Evolutionary conservation across 2,113 vertebrate species (phyloP).

Genomic region (Argyrosomus japonicus): DNA sequence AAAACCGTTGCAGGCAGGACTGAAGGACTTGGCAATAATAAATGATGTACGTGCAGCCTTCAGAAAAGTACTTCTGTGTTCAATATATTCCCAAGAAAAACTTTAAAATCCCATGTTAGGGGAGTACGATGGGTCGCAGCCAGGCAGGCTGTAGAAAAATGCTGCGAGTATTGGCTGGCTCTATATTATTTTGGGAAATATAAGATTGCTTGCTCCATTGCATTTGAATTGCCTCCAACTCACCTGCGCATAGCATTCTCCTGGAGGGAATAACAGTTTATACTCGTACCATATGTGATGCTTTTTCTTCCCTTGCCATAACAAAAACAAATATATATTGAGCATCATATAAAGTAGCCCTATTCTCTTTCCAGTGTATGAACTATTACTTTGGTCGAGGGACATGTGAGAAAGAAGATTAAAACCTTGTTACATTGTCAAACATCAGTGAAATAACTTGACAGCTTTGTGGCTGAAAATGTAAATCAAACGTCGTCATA

Average conservation of each 20-base stretch:
- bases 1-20: not conserved
- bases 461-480: conserved; percentile 49
- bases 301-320: conserved; percentile 29
- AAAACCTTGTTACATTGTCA: conserved; percentile 58
- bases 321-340: conserved; percentile 56
- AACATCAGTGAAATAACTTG: conserved; percentile 38
- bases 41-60: conserved; percentile 46
- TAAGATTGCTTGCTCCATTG: conserved; percentile 67
- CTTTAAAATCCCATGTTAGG: conserved; percentile 49
- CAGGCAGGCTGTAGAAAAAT: conserved; percentile 41
- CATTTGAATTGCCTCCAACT: conserved; percentile 74
- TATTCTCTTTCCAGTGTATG: conserved; percentile 25
- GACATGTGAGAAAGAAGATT: conserved; percentile 35
- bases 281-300: conserved; percentile 60
- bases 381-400: conserved; percentile 34
- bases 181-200: conserved; percentile 73
- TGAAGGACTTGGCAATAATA: conserved; percentile 44
- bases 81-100: conserved; percentile 54
- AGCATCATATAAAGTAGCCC: conserved; percentile 19
- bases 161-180: conserved; percentile 47
- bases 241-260: conserved; percentile 64
- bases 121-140: conserved; percentile 30
- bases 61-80: conserved; percentile 33
- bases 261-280: conserved; percentile 71
- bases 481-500: conserved; percentile 45